Evolutionary conservation across 2,113 vertebrate genomes (phyloP), one percentile per base, ranked within the genome.

Genomic region (Gorsachius goisagi): DNA sequence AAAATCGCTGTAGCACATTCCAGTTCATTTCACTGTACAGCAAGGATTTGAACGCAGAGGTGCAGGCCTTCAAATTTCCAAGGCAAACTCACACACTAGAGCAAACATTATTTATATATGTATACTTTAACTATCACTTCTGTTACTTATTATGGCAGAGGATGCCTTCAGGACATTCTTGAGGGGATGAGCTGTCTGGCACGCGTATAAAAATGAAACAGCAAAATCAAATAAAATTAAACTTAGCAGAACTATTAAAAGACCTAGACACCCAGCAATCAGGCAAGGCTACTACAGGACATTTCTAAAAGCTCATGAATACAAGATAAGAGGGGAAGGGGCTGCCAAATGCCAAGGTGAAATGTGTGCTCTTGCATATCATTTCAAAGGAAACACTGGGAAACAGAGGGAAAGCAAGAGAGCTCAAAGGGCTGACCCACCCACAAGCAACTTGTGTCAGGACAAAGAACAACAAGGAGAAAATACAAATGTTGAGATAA

Each of bases 111-210:
- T 92, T 95, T 79, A 90, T 92, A 72, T 68, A 45, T 74, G 92
- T 93, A 44, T 33, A 81, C 66, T 94, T 94, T 78, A 96, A 88
- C 91, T 91, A 93, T 93, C 93, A 71, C 69, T 96, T 72, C 88
- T 94, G 92, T 76, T 96, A 94, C 95, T 95, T 95, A 94, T 85
- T 94, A 72, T 39, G 71, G 79, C 95, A 90, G 90, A 95, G 75
- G 71, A 94, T 93, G 66, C 93, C 95, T 95, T 68, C 89, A 89
- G 96, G 95, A 96, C 95, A 94, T 97, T 95, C 97, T 93, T 95
- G 59, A 91, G 77, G 81, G 92, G 88, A 87, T 95, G 93, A 97
- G 88, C 93, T 95, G 85, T 97, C 92, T 15, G 89, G 92, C 91
- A 97, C 63, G 93, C 60, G 15, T 92, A 76, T 91, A 85, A 95